Percentiles rank a stretch among this genome's conserved stretches.
These are phyloP conservation scores for Patella depressa DNA, from an alignment of 2,888 invertebrate genomes.

Conservation along the genomic window DNA sequence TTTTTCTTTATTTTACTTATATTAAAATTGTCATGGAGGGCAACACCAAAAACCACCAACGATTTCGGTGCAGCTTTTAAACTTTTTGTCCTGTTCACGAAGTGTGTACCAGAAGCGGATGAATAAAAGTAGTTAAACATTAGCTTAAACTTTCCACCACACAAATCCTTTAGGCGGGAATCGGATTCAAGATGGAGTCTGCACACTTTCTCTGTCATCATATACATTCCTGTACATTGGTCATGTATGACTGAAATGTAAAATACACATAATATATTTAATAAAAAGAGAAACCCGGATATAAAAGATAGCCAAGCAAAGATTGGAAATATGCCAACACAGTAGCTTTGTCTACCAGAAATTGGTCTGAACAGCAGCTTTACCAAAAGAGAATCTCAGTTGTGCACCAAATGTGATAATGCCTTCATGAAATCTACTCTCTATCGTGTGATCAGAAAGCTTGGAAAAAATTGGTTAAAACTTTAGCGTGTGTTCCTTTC, in stretches of 20 bases:
- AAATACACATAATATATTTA: neutral
- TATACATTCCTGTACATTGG: constrained; percentile 24
- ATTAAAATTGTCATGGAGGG: constrained; percentile 32
- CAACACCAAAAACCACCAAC: constrained; percentile 30
- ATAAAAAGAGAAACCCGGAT: too few species aligned
- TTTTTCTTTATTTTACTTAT: constrained; percentile 6
- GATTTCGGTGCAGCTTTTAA: constrained; percentile 19
- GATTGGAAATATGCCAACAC: too few species aligned
- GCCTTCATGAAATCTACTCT: too few species aligned
- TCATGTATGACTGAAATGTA: constrained; percentile 14
- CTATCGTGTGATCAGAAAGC: too few species aligned
- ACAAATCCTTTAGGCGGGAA: constrained; percentile 7
- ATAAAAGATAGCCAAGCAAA: too few species aligned
- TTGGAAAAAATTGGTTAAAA: too few species aligned
- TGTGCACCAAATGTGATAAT: too few species aligned
- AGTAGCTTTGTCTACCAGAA: too few species aligned
- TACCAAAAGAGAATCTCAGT: too few species aligned
- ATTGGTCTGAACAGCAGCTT: too few species aligned
- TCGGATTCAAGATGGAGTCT: constrained; percentile 13
- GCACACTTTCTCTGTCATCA: constrained; percentile 30
- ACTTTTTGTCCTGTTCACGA: constrained; percentile 9
- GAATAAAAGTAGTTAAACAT: constrained; percentile 23
- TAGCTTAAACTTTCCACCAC: constrained; percentile 23
- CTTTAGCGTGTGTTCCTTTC: too few species aligned
- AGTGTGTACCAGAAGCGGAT: neutral